phyloP scores from a whole-genome alignment of 1,140 invertebrate genomes.

The Caenorhabditis briggsae region DNA sequence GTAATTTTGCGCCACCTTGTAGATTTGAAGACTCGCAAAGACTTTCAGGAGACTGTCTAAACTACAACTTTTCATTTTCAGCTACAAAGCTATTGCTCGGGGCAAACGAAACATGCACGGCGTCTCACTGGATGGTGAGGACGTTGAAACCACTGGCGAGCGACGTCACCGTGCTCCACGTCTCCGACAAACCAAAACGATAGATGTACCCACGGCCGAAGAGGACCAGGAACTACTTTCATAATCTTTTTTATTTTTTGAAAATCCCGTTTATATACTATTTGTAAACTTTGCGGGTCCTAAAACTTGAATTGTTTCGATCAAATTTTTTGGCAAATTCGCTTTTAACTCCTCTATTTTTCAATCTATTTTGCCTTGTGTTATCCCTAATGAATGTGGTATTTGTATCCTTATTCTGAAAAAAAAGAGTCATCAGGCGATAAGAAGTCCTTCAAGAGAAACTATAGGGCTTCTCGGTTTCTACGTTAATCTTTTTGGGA shows the following conservation, averaged over 20 bases:
- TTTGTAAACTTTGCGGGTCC: too few relatives aligned
- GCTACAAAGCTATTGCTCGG: slow-evolving; percentile 46
- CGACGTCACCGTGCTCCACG: slow-evolving; percentile 10
- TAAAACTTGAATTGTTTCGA: neutral
- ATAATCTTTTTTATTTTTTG: neutral
- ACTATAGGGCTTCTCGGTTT: neutral
- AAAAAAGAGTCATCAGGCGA: neutral
- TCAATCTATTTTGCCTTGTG: neutral
- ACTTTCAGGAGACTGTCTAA: neutral
- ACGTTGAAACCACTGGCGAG: neutral
- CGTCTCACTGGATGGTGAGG: slow-evolving; percentile 9
- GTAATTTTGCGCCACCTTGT: too few relatives aligned
- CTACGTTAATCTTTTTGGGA: slow-evolving; percentile 15
- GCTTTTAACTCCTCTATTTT: neutral
- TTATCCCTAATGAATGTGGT: slow-evolving; percentile 16
- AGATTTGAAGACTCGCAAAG: neutral
- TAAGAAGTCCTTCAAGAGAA: neutral
- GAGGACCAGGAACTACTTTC: neutral
- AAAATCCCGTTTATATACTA: neutral
- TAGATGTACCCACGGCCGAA: slow-evolving; percentile 15
- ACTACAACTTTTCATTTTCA: slow-evolving; percentile 13
- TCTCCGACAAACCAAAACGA: slow-evolving; percentile 34
- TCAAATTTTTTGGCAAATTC: neutral
- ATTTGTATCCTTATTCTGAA: slow-evolving; percentile 7
- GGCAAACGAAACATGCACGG: slow-evolving; percentile 47